Percentiles rank a stretch among this genome's conserved stretches.
These are phyloP conservation scores for Buceros bicornis DNA, from an alignment of 2,797 vertebrate genomes.

Conservation along the genomic window DNA sequence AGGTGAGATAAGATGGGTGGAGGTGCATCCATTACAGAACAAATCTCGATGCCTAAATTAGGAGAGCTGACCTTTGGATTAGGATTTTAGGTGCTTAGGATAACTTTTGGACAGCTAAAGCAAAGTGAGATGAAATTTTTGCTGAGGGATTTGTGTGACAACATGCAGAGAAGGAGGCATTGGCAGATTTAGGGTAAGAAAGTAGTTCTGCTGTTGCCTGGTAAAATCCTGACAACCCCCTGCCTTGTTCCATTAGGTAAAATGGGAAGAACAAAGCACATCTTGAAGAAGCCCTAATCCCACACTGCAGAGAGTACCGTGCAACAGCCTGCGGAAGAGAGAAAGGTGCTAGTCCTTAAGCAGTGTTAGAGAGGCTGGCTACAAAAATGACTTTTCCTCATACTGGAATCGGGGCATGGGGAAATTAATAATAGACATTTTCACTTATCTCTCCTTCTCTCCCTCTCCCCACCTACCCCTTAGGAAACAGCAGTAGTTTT, in stretches of 20 bases:
- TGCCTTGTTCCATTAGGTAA: not conserved
- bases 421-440: not conserved
- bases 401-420: not conserved
- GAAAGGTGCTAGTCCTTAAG: not conserved
- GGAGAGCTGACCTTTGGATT: not conserved
- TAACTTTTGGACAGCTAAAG: not conserved
- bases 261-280: conserved; percentile 14
- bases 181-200: not conserved
- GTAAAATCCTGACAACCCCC: conserved; percentile 15
- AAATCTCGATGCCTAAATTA: not conserved
- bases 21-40: not conserved
- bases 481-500: not conserved
- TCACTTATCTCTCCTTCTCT: not conserved
- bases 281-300: not conserved
- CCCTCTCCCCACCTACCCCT: rapidly evolving
- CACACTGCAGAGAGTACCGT: not conserved
- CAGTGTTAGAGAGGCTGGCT: not conserved
- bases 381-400: not conserved
- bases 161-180: not conserved
- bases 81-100: not conserved
- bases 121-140: not conserved
- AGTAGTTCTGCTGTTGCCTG: not conserved
- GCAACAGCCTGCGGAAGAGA: not conserved
- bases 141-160: not conserved
- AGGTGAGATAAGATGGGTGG: not conserved